Base-by-base conservation (phyloP, 1,140 invertebrate species). In the Leptopilina clavipes region DNA sequence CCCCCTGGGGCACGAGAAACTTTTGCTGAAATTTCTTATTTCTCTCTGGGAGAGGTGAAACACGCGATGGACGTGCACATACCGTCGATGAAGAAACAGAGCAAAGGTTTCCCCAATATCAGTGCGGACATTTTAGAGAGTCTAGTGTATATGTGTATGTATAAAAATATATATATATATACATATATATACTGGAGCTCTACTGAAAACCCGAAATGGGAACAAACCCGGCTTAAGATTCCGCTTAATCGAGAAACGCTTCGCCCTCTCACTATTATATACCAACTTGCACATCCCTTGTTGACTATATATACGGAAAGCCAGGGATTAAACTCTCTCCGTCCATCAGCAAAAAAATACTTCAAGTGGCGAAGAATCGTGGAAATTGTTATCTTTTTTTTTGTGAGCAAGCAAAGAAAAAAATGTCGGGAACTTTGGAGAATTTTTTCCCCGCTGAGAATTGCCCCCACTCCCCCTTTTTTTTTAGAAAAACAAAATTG, bases 191-290 rank as follows among this genome's bases (percentile, higher is more conserved):
- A 76, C 76, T 77, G 70, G 71, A n/a, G n/a, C 72, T 1, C 40
- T 77, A 77, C 74, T 79, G 73, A 59, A 31, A 74, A 76, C 44
- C 79, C 48, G 59, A 79, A 83, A 83, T 45, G 80, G 76, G 84
- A 84, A 82, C 81, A 84, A 86, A 82, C 77, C 79, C 83, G 70
- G 82, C 83, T 85, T 86, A 85, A 81, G 78, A 79, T 40, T 40
- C 56, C 54, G 65, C 72, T 74, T 71, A 81, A 81, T 81, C 81
- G 75, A 76, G 75, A 14, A 80, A 79, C 76, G 73, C 82, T 82
- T 84, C 78, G 76, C 82, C 82, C 80, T 76, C 70, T 81, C 78
- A 40, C 37, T 40, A 31, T 31, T 31, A 40, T 40, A 40, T 75
- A 65, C 75, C 73, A 37, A 78, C 76, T 81, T 71, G 76, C 76